These are phyloP conservation scores for Cnemophilus loriae DNA, from an alignment of 2,113 vertebrate species.

Conservation along the genomic window DNA sequence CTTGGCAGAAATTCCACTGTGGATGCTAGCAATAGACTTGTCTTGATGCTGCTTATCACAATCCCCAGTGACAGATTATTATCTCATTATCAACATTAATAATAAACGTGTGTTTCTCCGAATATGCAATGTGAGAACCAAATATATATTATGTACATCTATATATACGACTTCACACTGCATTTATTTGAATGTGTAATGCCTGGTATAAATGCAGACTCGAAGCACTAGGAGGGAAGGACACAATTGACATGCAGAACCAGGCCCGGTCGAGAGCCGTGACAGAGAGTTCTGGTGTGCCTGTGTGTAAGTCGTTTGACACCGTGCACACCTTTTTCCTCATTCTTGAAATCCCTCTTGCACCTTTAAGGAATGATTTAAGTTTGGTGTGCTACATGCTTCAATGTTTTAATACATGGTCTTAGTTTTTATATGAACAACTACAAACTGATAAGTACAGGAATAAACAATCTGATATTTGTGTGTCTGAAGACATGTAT, in stretches of 20 bases:
- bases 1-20: conserved; percentile 32
- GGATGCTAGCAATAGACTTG: conserved; percentile 27
- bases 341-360: background rate
- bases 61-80: conserved; percentile 35
- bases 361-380: background rate
- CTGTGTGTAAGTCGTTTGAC: background rate
- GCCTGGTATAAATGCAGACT: background rate
- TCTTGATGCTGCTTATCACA: conserved; percentile 18
- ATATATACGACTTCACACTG: background rate
- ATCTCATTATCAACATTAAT: conserved; percentile 56
- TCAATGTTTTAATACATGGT: background rate
- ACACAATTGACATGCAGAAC: background rate
- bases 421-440: background rate
- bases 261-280: background rate
- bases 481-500: background rate
- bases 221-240: background rate
- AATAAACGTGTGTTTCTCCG: conserved; percentile 13
- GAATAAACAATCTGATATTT: background rate
- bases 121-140: background rate
- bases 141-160: background rate
- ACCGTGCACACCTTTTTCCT: background rate
- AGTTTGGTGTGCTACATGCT: background rate
- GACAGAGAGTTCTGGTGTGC: background rate
- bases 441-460: background rate
- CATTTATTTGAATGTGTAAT: background rate